A percentile compares a stretch with the other conserved stretches of the same genome.
Evolutionary conservation across 1,140 invertebrate genomes (phyloP).

Genomic region (Diprion similis): DNA sequence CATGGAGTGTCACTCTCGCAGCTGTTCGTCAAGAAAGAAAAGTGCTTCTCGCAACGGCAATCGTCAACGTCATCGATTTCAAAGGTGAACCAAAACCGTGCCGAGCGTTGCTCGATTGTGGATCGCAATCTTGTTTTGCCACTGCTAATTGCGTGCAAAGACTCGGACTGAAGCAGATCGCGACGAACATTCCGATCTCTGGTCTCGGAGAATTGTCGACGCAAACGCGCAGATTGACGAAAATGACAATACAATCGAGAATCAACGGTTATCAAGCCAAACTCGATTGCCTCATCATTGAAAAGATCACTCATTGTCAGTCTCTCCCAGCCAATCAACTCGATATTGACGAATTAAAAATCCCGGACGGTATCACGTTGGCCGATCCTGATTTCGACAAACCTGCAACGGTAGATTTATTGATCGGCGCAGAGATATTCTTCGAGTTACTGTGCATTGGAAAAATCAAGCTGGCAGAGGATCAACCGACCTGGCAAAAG

Average conservation of each 20-base stretch:
- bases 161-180: background rate
- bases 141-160: background rate
- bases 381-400: background rate
- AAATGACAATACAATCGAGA: conserved; percentile 8
- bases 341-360: background rate
- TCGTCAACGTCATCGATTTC: conserved; percentile 6
- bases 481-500: conserved; percentile 4
- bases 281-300: background rate
- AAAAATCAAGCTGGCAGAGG: conserved; percentile 4
- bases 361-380: conserved; percentile 6
- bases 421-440: background rate
- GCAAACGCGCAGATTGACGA: background rate
- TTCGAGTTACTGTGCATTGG: conserved; percentile 4
- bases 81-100: conserved; percentile 13
- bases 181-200: background rate
- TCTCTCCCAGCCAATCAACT: background rate
- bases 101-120: conserved; percentile 22
- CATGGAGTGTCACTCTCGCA: too few relatives aligned
- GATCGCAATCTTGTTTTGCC: conserved; percentile 15
- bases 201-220: background rate
- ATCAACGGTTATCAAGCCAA: background rate
- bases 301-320: background rate
- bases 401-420: background rate
- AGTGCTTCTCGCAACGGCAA: conserved; percentile 22
- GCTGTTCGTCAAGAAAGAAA: too few relatives aligned